Conservation (phyloP, 2,797 vertebrate species). For the Semaprochilodus insignis region DNA sequence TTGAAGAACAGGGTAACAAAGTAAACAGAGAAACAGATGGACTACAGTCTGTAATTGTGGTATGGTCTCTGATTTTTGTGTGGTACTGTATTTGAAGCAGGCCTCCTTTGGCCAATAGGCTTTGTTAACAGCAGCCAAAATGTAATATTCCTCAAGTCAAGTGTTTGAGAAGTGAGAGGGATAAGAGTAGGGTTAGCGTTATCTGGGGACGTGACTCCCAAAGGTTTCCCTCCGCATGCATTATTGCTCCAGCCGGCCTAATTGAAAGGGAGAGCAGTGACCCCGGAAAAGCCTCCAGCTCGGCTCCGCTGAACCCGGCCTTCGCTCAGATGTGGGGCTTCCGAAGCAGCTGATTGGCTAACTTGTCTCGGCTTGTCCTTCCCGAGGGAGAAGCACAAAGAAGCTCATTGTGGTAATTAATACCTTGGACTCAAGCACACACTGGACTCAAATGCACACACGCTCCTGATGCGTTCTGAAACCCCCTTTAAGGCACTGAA, state of each 20-base stretch:
- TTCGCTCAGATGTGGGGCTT: constrained; percentile 61
- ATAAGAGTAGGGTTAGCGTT: neutral
- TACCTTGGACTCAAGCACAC: constrained; percentile 65
- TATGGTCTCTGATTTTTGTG: no score
- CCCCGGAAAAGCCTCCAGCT: constrained; percentile 60
- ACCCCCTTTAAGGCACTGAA: neutral
- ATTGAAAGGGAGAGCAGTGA: constrained; percentile 74
- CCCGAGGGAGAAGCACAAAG: constrained; percentile 50
- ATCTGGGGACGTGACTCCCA: constrained; percentile 21
- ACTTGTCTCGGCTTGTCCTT: constrained; percentile 41
- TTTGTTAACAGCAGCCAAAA: neutral
- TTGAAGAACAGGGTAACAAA: no score
- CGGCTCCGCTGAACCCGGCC: constrained; percentile 62
- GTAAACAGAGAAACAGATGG: no score
- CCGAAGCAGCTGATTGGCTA: constrained; percentile 32
- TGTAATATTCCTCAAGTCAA: neutral
- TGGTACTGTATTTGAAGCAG: neutral
- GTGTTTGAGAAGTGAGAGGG: neutral
- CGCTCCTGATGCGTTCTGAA: constrained; percentile 1
- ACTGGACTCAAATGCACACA: constrained; percentile 53
- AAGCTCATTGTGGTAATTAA: constrained; percentile 74
- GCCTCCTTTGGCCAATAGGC: neutral
- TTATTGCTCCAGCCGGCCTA: constrained; percentile 53
- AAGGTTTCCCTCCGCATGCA: constrained; percentile 55
- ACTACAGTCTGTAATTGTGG: no score